Evolutionary conservation across 2,797 vertebrate species (phyloP), one percentile per base, ranked within the genome.

Genomic region (Epinephelus malabaricus): DNA sequence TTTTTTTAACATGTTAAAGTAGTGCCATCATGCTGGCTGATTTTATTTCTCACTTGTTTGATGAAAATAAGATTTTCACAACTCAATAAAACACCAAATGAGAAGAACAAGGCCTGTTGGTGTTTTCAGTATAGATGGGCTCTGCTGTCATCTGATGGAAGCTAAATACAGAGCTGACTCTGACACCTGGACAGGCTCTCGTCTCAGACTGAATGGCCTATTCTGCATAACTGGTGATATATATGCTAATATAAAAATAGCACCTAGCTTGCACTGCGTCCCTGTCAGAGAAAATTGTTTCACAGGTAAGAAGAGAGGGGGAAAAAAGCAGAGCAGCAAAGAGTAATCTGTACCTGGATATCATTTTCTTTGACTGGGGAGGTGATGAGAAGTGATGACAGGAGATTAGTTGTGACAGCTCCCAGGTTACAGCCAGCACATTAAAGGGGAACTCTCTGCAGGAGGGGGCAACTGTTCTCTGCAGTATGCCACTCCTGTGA

Each of bases 181-280:
- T 81, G 83, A 85, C 79, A 78, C 71, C 40, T 70, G 78, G 80
- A 69, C 65, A 74, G 80, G 23, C 70, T 69, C 70, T 86, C 54
- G 27, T 79, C 82, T 83, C 79, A 61, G 58, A 69, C 81, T 74
- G 81, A 79, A 72, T 25, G 62, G 60, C 53, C 84, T 83, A 51
- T 89, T 94, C 88, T 90, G 85, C 86, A 91, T 90, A 91, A 90
- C 90, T 75, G 83, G 83, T 92, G 90, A 94, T 92, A 94, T 93
- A 92, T 92, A 94, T 94, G 93, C 88, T 93, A 93, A 94, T 95
- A 86, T 88, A 78, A 85, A 86, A 89, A 83, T 86, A 87, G 82
- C 88, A 88, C 85, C 87, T 88, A 75, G 75, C 84, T 76, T 59
- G 15, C 74, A 64, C 75, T 78, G 79, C n/a, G 30, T 65, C 56